Percentiles rank a stretch among this genome's conserved stretches.
Conservation (phyloP, 2,888 invertebrate species). For the Chironomus tentans region DNA sequence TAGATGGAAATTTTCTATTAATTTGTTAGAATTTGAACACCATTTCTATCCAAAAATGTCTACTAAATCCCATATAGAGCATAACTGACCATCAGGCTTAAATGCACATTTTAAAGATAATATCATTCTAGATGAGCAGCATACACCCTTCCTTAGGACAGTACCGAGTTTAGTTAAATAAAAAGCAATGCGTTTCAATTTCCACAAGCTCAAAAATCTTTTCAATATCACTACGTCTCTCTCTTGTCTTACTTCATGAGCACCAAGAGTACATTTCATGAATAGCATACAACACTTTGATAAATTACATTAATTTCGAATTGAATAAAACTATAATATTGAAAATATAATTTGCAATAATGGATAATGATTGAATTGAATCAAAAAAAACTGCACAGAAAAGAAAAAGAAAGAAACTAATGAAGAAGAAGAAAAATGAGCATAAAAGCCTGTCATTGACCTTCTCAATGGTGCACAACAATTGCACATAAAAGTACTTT, state of each 20-base stretch:
- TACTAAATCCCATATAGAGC: no score
- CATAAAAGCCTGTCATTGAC: constrained; percentile 1
- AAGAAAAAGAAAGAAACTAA: neutral
- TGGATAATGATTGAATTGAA: constrained; percentile 23
- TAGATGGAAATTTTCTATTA: no score
- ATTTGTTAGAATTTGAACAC: no score
- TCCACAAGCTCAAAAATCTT: no score
- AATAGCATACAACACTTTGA: constrained; percentile 9
- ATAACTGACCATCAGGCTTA: no score
- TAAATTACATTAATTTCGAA: constrained; percentile 25
- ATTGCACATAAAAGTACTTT: constrained; percentile 18
- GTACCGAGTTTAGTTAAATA: no score
- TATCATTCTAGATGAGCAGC: no score
- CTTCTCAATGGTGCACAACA: constrained; percentile 9
- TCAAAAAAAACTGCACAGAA: neutral
- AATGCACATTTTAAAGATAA: no score
- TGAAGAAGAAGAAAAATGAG: neutral
- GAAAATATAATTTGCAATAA: constrained; percentile 24
- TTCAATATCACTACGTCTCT: no score
- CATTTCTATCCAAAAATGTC: no score
- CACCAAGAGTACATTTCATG: neutral
- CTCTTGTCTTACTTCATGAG: neutral
- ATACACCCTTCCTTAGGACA: no score
- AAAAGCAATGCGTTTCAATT: no score
- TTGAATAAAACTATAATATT: constrained; percentile 25